These are phyloP conservation scores for Zaprionus kolodkinae DNA, from an alignment of 1,140 invertebrate species.

Conservation along the genomic window DNA sequence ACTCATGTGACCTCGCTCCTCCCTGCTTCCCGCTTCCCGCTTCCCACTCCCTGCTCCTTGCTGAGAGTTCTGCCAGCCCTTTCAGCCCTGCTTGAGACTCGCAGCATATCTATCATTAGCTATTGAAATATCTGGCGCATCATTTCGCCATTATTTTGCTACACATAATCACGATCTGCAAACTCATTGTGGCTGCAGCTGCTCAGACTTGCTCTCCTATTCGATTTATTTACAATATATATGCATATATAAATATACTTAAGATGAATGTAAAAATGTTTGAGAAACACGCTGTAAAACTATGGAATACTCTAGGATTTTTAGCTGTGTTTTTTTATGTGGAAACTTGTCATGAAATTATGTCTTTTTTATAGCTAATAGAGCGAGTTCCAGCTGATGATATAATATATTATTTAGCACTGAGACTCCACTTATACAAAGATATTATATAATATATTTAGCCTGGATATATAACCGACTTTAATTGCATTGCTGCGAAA, in stretches of 20 bases:
- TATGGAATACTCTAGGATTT: too few relatives aligned
- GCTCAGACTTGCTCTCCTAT: too few relatives aligned
- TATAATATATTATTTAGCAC: neutral
- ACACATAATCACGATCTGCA: constrained; percentile 32
- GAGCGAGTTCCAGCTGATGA: neutral
- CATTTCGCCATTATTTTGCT: constrained; percentile 65
- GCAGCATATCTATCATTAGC: constrained; percentile 65
- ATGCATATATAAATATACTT: too few relatives aligned
- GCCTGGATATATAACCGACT: neutral
- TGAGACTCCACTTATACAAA: neutral
- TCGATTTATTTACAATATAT: too few relatives aligned
- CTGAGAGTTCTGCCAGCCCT: neutral
- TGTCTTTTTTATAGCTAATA: neutral
- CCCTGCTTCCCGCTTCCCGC: neutral
- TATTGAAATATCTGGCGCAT: constrained; percentile 70
- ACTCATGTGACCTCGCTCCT: constrained; percentile 1
- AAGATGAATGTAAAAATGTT: too few relatives aligned
- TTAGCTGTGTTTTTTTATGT: too few relatives aligned
- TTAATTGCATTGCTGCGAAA: constrained; percentile 34
- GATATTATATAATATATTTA: neutral
- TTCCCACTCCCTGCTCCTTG: neutral
- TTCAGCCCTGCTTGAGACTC: neutral
- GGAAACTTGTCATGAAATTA: too few relatives aligned
- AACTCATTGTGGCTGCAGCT: constrained; percentile 20
- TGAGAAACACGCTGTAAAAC: too few relatives aligned